Evolutionary conservation across 1,140 invertebrate genomes (phyloP).

Genomic region (Phymastichus coffea): DNA sequence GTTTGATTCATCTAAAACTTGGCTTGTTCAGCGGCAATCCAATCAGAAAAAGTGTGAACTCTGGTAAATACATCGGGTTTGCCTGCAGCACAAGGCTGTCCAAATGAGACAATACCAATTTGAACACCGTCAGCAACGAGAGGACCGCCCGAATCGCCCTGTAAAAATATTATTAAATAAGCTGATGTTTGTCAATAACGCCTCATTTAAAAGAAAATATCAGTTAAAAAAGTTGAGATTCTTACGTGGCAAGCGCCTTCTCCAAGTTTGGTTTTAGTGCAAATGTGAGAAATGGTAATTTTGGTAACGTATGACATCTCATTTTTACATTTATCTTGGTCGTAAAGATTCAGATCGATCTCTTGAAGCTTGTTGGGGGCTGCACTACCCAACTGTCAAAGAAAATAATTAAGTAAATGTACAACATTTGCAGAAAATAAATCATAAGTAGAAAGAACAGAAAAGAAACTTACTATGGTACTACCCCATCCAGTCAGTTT

Average conservation of each 20-base stretch:
- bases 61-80: slow-evolving; percentile 66
- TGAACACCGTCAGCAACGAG: slow-evolving; percentile 53
- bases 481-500: slow-evolving; percentile 57
- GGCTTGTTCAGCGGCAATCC: too few relatives aligned
- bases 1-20: too few relatives aligned
- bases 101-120: slow-evolving; percentile 67
- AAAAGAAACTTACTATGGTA: slow-evolving; percentile 34
- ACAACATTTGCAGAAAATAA: neutral
- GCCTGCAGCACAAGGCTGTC: slow-evolving; percentile 63
- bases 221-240: neutral
- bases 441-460: slow-evolving; percentile 3
- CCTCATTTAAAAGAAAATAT: neutral
- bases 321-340: slow-evolving; percentile 27
- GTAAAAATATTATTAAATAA: slow-evolving; percentile 16
- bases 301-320: neutral
- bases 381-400: slow-evolving; percentile 27
- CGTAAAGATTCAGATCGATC: slow-evolving; percentile 34
- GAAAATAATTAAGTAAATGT: slow-evolving; percentile 5
- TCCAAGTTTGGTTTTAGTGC: slow-evolving; percentile 60
- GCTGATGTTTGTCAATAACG: neutral
- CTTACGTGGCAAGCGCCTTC: slow-evolving; percentile 65
- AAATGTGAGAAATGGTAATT: slow-evolving; percentile 56
- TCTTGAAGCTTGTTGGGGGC: slow-evolving; percentile 39
- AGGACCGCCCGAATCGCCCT: slow-evolving; percentile 66
- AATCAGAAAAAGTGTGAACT: slow-evolving; percentile 53